Base-by-base conservation (phyloP, 2,888 invertebrate species). In the Acrocyrtus sp. region DNA sequence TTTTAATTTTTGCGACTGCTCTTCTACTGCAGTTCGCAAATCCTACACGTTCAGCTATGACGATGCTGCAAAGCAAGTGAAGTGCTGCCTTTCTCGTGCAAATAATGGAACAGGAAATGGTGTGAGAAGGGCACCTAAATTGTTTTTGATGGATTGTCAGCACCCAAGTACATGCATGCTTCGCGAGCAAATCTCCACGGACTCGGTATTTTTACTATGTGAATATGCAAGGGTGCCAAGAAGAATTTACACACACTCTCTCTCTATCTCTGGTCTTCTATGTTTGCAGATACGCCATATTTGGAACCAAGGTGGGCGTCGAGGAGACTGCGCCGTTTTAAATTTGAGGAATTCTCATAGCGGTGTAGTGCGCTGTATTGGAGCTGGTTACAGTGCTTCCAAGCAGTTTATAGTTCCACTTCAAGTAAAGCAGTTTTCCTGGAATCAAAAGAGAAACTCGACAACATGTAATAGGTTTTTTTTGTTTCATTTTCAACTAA, bases 101-200 rank as follows among this genome's bases (percentile, higher is more conserved):
- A n/a, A n/a, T n/a, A n/a, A n/a, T n/a, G n/a, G n/a, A n/a, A n/a
- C n/a, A 67, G 54, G 50, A 8, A 39, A 17, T 8, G 61, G 58
- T 8, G 73, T 74, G 39, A 61, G 54, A 26, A 77, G 69, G 48
- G 67, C 81, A 15, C 80, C 81, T 12, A 77, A 74, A 48, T 34
- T 81, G 24, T 58, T 60, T 27, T 63, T 72, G 48, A 65, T 76
- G 39, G 62, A 68, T 26, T 81, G 81, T 39, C 65, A 75, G 5
- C 77, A 80, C 21, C 68, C 78, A 0, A 53, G 73, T 17, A 76
- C 76, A 17, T 81, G 81, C 48, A 61, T 34, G 19, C 57, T 70
- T n/a, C 19, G 77, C 43, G 75, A 69, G 47, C 65, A 69, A 56
- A n/a, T 62, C 6, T 12, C 21, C n/a, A 22, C 57, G 27, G 22